These are phyloP conservation scores for Bolinopsis microptera DNA, from an alignment of 37 sponge, comb jelly and placozoan genomes.

Conservation along the genomic window DNA sequence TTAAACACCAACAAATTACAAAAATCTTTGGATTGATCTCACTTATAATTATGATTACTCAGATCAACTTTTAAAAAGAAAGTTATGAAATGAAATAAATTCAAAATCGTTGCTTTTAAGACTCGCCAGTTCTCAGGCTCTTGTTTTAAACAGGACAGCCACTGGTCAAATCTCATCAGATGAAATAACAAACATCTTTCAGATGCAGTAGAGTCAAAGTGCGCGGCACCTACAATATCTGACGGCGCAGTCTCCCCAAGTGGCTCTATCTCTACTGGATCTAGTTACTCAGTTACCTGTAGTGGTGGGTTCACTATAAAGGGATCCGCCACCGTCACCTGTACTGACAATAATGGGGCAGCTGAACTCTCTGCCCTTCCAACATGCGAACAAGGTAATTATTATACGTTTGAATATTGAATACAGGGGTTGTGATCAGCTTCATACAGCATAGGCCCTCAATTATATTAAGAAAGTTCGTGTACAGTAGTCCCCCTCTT, in stretches of 20 bases:
- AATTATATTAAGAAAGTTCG: too few relatives aligned
- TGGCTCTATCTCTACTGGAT: neutral
- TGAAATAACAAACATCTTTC: neutral
- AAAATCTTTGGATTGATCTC: too few relatives aligned
- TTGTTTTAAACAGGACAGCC: too few relatives aligned
- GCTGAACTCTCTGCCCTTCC: neutral
- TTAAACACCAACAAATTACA: too few relatives aligned
- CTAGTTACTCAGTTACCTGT: neutral
- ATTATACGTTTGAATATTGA: too few relatives aligned
- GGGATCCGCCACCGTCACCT: neutral
- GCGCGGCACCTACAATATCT: neutral
- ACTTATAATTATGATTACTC: too few relatives aligned
- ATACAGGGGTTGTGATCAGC: neutral
- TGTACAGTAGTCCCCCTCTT: too few relatives aligned
- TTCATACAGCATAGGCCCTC: too few relatives aligned
- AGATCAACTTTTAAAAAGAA: too few relatives aligned
- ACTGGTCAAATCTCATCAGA: neutral
- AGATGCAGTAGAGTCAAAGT: neutral
- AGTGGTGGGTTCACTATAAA: neutral
- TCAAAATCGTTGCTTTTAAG: too few relatives aligned
- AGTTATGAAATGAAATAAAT: too few relatives aligned
- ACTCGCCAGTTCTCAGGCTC: too few relatives aligned
- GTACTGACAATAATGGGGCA: neutral
- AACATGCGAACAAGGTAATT: neutral
- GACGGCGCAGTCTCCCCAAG: constrained; percentile 12